A percentile compares a stretch with the other conserved stretches of the same genome.
Evolutionary conservation across 1,140 invertebrate genomes (phyloP).

Genomic region (Epicauta chinensis): DNA sequence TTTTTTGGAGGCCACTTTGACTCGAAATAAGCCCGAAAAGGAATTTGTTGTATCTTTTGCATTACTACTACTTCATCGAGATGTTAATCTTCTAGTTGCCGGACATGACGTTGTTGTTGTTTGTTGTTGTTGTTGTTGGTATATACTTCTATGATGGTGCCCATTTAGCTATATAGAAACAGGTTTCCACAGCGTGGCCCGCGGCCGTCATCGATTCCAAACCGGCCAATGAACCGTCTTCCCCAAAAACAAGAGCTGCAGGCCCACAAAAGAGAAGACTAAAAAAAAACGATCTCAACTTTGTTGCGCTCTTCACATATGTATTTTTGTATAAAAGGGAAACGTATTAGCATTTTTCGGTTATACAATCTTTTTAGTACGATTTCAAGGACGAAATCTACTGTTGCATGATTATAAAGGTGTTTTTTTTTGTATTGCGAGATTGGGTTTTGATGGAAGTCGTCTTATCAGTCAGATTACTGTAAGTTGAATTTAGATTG

Average conservation of each 20-base stretch:
- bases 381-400: too few relatives aligned
- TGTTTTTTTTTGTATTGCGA: too few relatives aligned
- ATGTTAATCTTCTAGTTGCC: constrained; percentile 17
- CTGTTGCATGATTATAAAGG: too few relatives aligned
- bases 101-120: constrained; percentile 13
- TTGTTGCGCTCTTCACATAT: constrained; percentile 1
- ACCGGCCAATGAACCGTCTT: constrained; percentile 25
- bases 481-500: too few relatives aligned
- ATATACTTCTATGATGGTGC: constrained; percentile 16
- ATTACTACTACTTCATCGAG: background rate
- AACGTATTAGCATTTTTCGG: constrained; percentile 17
- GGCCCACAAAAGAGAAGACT: constrained; percentile 3
- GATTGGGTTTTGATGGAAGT: too few relatives aligned
- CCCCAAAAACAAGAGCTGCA: constrained; percentile 18
- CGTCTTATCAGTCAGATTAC: too few relatives aligned
- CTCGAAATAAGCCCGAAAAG: too few relatives aligned
- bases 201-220: constrained; percentile 19
- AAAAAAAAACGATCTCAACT: too few relatives aligned
- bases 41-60: too few relatives aligned
- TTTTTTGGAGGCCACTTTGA: too few relatives aligned
- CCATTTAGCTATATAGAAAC: constrained; percentile 17
- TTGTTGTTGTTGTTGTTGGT: too few relatives aligned
- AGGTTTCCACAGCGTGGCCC: constrained; percentile 22
- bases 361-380: background rate
- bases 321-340: constrained; percentile 1